Percentiles rank a stretch among this genome's conserved stretches.
These are phyloP conservation scores for Patiria miniata DNA, from an alignment of 35 echinoderm and acorn worm species.

Conservation along the genomic window DNA sequence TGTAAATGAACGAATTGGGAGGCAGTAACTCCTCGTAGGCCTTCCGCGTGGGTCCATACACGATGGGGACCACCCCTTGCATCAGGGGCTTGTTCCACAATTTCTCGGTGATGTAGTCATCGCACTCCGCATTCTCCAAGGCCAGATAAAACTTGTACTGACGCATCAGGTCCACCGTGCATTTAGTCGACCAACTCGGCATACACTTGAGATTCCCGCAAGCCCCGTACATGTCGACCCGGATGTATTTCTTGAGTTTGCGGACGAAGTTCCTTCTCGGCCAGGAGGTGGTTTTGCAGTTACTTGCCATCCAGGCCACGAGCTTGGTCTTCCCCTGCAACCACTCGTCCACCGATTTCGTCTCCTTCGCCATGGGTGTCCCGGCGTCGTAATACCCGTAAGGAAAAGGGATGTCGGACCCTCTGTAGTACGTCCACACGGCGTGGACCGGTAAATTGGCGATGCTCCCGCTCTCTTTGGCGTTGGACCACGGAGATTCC, in stretches of 20 bases:
- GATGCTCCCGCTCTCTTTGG: background rate
- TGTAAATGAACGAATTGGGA: slow-evolving; percentile 72
- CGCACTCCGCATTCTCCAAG: slow-evolving; percentile 65
- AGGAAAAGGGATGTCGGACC: background rate
- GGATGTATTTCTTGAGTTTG: slow-evolving; percentile 29
- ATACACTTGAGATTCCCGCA: slow-evolving; percentile 55
- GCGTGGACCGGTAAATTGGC: background rate
- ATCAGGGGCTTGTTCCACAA: slow-evolving; percentile 52
- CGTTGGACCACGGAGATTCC: background rate
- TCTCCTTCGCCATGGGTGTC: background rate
- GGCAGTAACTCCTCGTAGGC: slow-evolving; percentile 63
- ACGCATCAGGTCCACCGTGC: slow-evolving; percentile 30
- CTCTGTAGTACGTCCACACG: background rate
- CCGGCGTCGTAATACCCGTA: background rate
- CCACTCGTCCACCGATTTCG: slow-evolving; percentile 20
- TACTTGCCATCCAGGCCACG: slow-evolving; percentile 49
- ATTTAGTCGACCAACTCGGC: slow-evolving; percentile 7
- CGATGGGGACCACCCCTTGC: slow-evolving; percentile 54
- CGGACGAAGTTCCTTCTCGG: slow-evolving; percentile 42
- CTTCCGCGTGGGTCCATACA: slow-evolving; percentile 47
- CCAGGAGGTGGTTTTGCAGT: slow-evolving; percentile 51
- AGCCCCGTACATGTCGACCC: slow-evolving; percentile 43
- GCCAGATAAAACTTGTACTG: slow-evolving; percentile 70
- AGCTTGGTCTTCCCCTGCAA: slow-evolving; percentile 32
- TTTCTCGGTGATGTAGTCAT: slow-evolving; percentile 65